Evolutionary conservation across 2,113 vertebrate species (phyloP).

Genomic region (Peromyscus leucopus): DNA sequence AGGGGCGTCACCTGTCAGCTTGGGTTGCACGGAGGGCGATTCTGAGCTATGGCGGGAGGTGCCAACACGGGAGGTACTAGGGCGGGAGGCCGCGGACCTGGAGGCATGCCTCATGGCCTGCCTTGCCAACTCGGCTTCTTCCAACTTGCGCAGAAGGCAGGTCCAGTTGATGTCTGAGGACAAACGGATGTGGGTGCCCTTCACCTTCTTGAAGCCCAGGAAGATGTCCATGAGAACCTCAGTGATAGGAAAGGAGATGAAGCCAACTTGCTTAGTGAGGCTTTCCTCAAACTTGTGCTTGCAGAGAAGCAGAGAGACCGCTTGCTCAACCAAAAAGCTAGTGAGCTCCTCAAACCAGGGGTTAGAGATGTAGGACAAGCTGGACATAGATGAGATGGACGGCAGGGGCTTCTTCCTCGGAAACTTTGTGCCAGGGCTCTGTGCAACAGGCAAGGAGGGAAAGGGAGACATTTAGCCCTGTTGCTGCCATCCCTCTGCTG

Average conservation of each 20-base stretch:
- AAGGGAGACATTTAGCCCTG: constrained; percentile 47
- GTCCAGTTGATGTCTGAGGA: constrained; percentile 71
- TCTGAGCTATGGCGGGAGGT: not conserved
- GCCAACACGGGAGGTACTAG: fast-evolving
- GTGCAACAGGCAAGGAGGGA: not conserved
- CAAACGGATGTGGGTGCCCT: constrained; percentile 64
- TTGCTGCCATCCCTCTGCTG: not conserved
- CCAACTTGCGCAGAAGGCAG: constrained; percentile 36
- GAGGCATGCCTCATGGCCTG: not conserved
- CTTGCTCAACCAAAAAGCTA: constrained; percentile 63
- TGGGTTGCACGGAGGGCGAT: fast-evolving
- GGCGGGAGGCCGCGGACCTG: not conserved
- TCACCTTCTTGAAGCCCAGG: constrained; percentile 81
- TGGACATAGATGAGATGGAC: constrained; percentile 40
- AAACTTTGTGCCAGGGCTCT: constrained; percentile 42
- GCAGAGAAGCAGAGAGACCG: constrained; percentile 69
- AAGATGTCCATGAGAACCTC: constrained; percentile 75
- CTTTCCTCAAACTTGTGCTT: constrained; percentile 81
- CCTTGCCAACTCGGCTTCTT: not conserved
- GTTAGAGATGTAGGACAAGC: constrained; percentile 5
- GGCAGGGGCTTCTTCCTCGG: constrained; percentile 16
- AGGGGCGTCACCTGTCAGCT: fast-evolving
- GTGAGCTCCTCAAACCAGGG: constrained; percentile 55
- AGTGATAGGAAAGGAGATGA: constrained; percentile 75
- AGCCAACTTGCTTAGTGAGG: constrained; percentile 74